Percentiles rank a stretch among this genome's conserved stretches.
phyloP scores from a whole-genome alignment of 2,797 vertebrate genomes.

The Hypotaenidia okinawae region DNA sequence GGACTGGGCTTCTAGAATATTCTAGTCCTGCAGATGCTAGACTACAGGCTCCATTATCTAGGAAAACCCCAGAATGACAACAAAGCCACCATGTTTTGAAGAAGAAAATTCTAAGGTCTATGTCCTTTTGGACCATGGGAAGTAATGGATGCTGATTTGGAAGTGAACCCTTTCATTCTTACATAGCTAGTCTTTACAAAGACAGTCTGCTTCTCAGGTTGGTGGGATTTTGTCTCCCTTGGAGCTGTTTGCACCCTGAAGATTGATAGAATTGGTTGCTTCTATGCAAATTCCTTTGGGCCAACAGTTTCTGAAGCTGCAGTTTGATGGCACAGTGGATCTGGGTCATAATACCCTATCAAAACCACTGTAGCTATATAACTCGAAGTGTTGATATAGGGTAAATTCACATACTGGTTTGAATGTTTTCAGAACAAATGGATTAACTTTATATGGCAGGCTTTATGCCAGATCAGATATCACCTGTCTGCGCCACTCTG shows the following conservation, averaged over 20 bases:
- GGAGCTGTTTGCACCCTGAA: background rate
- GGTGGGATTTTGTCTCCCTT: background rate
- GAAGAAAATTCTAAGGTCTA: background rate
- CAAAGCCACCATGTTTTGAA: background rate
- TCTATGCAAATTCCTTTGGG: background rate
- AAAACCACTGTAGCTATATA: background rate
- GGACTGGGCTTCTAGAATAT: background rate
- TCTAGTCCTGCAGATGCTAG: background rate
- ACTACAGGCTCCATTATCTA: background rate
- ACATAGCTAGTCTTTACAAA: background rate
- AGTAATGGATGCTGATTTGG: background rate
- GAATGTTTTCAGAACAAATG: slow-evolving; percentile 60
- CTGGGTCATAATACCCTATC: background rate
- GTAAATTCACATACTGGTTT: slow-evolving; percentile 1
- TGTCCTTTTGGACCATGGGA: background rate
- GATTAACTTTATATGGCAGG: slow-evolving; percentile 17
- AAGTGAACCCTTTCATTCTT: background rate
- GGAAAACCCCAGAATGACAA: background rate
- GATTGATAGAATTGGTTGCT: background rate
- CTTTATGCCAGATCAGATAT: slow-evolving; percentile 45
- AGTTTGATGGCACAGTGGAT: background rate
- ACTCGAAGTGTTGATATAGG: background rate
- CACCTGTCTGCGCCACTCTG: slow-evolving; percentile 26
- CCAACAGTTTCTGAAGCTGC: background rate
- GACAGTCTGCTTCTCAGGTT: background rate